phyloP scores from a whole-genome alignment of 2,113 vertebrate species.

The Hippocampus barbouri region DNA sequence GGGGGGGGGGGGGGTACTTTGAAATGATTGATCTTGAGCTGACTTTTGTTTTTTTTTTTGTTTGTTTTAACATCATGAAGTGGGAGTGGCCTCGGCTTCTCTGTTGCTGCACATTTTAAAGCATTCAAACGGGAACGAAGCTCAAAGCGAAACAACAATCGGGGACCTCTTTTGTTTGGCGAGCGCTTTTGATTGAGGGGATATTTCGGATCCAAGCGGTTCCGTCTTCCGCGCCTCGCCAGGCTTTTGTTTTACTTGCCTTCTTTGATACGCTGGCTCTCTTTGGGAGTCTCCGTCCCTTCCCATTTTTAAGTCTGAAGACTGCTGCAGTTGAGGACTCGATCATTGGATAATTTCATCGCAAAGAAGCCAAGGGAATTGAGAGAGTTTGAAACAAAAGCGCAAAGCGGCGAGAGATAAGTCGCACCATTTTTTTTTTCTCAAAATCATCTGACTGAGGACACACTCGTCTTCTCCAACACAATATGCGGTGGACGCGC shows the following conservation, averaged over 20 bases:
- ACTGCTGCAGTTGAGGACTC: conserved; percentile 39
- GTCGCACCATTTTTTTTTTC: conserved; percentile 36
- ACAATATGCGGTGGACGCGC: not conserved
- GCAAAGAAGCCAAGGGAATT: conserved; percentile 49
- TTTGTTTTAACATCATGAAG: not conserved
- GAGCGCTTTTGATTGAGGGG: not conserved
- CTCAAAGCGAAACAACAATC: conserved; percentile 2
- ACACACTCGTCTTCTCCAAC: not conserved
- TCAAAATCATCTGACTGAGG: conserved; percentile 37
- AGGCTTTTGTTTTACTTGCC: conserved; percentile 16
- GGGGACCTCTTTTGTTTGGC: not conserved
- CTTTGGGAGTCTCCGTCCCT: conserved; percentile 44
- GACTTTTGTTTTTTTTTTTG: not conserved
- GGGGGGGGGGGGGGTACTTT: not conserved
- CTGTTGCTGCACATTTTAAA: not conserved
- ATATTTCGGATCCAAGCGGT: not conserved
- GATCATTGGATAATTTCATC: conserved; percentile 56
- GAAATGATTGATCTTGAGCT: not conserved
- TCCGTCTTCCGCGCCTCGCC: conserved; percentile 23
- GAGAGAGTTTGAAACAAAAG: conserved; percentile 43
- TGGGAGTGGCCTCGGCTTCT: not conserved
- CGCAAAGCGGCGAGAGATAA: conserved; percentile 24
- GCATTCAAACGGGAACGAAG: not conserved
- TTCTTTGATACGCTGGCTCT: conserved; percentile 46
- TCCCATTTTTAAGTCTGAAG: conserved; percentile 39